A percentile compares a stretch with the other conserved stretches of the same genome.
phyloP scores from a whole-genome alignment of 2,888 invertebrate species.

The Octodonta nipae region DNA sequence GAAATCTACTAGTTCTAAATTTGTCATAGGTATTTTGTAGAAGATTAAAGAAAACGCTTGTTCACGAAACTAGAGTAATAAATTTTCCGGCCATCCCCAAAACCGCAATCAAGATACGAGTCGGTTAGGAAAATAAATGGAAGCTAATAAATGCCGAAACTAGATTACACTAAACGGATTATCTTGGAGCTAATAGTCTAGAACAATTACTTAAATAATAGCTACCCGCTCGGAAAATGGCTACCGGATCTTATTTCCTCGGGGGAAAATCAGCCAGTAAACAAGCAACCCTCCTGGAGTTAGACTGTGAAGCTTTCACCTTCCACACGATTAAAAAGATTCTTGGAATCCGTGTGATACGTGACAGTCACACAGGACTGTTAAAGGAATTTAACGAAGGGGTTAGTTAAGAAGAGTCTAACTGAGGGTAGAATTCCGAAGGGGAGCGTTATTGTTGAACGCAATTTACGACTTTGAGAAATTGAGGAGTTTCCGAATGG shows the following conservation, averaged over 20 bases:
- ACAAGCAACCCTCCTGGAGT: slow-evolving; percentile 23
- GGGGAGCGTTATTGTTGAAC: not conserved
- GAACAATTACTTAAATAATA: slow-evolving; percentile 37
- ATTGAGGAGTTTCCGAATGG: too few species aligned
- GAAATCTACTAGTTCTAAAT: too few species aligned
- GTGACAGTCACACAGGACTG: too few species aligned
- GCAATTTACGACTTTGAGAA: not conserved
- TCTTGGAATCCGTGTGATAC: slow-evolving; percentile 15
- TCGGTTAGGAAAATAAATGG: slow-evolving; percentile 14
- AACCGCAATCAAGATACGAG: too few species aligned
- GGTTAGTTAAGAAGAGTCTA: slow-evolving; percentile 30
- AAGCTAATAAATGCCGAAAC: slow-evolving; percentile 23
- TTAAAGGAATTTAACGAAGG: slow-evolving; percentile 28
- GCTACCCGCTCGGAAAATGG: slow-evolving; percentile 34
- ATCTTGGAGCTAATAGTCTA: slow-evolving; percentile 32
- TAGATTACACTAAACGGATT: slow-evolving; percentile 34
- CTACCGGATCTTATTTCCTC: slow-evolving; percentile 35
- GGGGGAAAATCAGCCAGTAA: slow-evolving; percentile 32
- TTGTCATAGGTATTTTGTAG: too few species aligned
- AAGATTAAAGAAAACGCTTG: too few species aligned
- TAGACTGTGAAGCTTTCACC: slow-evolving; percentile 17
- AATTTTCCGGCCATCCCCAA: too few species aligned
- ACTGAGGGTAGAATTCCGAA: slow-evolving; percentile 24
- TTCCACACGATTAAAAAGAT: not conserved
- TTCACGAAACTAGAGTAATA: too few species aligned